Evolutionary conservation across 2,113 vertebrate species (phyloP).

Genomic region (Oncorhynchus keta): DNA sequence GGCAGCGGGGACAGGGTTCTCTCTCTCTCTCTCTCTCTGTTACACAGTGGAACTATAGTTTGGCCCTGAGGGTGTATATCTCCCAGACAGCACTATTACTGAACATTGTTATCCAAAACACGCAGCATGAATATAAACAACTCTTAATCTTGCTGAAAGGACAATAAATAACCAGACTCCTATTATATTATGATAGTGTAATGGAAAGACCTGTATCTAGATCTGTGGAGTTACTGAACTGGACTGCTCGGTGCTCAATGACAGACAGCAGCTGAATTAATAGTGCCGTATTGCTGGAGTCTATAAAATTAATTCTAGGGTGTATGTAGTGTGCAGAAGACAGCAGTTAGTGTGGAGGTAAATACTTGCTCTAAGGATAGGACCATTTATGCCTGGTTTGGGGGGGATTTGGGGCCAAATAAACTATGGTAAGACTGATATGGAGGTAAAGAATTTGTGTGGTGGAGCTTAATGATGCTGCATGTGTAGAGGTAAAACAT

Average conservation of each 20-base stretch:
- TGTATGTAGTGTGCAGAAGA: not conserved
- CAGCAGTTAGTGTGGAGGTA: too few species aligned
- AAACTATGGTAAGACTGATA: too few species aligned
- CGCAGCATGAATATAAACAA: slow-evolving; percentile 52
- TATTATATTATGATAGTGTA: slow-evolving; percentile 26
- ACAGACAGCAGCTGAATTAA: not conserved
- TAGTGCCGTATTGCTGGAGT: not conserved
- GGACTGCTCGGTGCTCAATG: not conserved
- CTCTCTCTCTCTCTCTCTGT: too few species aligned
- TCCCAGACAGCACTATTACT: slow-evolving; percentile 34
- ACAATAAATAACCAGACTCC: slow-evolving; percentile 48
- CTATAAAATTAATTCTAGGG: not conserved
- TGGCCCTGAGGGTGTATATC: slow-evolving; percentile 1
- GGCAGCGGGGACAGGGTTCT: slow-evolving; percentile 4
- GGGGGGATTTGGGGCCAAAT: too few species aligned
- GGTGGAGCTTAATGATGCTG: not conserved
- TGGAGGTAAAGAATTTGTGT: not conserved
- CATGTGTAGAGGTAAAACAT: not conserved
- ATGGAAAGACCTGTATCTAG: slow-evolving; percentile 9
- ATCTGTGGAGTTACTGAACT: not conserved
- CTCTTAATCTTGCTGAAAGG: slow-evolving; percentile 49
- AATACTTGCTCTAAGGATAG: too few species aligned
- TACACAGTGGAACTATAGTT: not conserved
- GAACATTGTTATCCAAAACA: slow-evolving; percentile 57
- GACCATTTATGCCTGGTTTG: too few species aligned